Percentiles rank a stretch among this genome's conserved stretches.
phyloP scores from a whole-genome alignment of 2,113 vertebrate genomes.

The Sorex araneus region DNA sequence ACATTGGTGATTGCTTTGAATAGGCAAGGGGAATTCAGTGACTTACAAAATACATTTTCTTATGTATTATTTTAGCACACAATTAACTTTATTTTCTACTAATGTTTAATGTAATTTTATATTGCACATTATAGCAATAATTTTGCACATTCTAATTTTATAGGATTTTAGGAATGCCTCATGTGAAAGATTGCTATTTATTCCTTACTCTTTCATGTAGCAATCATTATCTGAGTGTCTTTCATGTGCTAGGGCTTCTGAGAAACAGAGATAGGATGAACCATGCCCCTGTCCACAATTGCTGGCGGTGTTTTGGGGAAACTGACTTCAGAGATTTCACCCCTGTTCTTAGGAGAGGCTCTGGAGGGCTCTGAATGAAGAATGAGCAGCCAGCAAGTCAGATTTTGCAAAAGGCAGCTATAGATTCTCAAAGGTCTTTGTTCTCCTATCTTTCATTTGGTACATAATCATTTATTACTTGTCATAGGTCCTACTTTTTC shows the following conservation, averaged over 20 bases:
- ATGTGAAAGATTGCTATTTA: background rate
- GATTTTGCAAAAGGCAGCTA: background rate
- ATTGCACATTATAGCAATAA: background rate
- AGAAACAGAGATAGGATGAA: background rate
- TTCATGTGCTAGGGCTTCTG: background rate
- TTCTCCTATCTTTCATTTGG: background rate
- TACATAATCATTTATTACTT: fast-evolving
- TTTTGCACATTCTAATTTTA: background rate
- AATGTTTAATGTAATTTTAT: background rate
- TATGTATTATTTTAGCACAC: background rate
- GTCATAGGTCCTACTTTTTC: background rate
- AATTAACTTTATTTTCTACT: background rate
- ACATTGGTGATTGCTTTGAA: fast-evolving
- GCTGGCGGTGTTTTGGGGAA: background rate
- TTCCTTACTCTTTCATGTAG: background rate
- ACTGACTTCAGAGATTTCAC: background rate
- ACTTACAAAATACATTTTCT: background rate
- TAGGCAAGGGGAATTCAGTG: background rate
- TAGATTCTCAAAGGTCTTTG: fast-evolving
- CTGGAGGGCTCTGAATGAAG: fast-evolving
- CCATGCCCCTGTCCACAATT: fast-evolving
- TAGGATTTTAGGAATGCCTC: background rate
- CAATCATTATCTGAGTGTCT: background rate
- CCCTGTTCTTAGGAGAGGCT: background rate
- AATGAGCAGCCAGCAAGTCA: no score